A percentile compares a stretch with the other conserved stretches of the same genome.
These are phyloP conservation scores for Hippocampus kuda DNA, from an alignment of 2,797 vertebrate genomes.

Conservation along the genomic window DNA sequence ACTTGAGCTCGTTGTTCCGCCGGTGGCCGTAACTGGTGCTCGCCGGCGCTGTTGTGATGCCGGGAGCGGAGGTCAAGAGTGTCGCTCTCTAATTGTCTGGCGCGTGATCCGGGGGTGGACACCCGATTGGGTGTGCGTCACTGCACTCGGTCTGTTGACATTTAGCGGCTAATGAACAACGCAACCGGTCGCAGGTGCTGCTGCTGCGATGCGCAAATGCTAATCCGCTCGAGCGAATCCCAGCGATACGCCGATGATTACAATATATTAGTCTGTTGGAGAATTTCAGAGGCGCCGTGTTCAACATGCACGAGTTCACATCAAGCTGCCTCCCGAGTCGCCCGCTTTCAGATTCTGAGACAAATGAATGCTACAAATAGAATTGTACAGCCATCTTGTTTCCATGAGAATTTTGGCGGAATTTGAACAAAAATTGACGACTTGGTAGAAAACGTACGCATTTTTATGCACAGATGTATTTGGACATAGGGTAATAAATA, in stretches of 20 bases:
- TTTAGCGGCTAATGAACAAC: conserved; percentile 66
- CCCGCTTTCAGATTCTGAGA: conserved; percentile 18
- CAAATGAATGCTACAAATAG: neutral
- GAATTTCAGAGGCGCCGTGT: conserved; percentile 23
- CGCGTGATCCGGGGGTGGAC: conserved; percentile 41
- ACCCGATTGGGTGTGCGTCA: conserved; percentile 24
- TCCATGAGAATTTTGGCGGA: neutral
- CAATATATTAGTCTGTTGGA: conserved; percentile 34
- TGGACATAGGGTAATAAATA: too few species aligned
- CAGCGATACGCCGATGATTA: conserved; percentile 36
- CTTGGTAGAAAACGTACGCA: neutral
- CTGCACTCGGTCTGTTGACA: conserved; percentile 54
- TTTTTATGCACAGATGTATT: neutral
- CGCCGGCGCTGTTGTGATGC: conserved; percentile 45
- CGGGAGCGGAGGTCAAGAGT: conserved; percentile 40
- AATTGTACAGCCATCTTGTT: neutral
- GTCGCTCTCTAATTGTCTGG: conserved; percentile 45
- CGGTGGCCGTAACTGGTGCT: conserved; percentile 51
- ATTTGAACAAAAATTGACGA: neutral
- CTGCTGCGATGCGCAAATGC: neutral
- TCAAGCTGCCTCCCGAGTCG: conserved; percentile 17
- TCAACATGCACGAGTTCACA: conserved; percentile 37
- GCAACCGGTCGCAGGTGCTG: conserved; percentile 36
- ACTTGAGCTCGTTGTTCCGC: conserved; percentile 46
- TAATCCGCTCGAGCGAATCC: conserved; percentile 39